Evolutionary conservation across 2,888 invertebrate species (phyloP).

Genomic region (Ferrisia virgata): DNA sequence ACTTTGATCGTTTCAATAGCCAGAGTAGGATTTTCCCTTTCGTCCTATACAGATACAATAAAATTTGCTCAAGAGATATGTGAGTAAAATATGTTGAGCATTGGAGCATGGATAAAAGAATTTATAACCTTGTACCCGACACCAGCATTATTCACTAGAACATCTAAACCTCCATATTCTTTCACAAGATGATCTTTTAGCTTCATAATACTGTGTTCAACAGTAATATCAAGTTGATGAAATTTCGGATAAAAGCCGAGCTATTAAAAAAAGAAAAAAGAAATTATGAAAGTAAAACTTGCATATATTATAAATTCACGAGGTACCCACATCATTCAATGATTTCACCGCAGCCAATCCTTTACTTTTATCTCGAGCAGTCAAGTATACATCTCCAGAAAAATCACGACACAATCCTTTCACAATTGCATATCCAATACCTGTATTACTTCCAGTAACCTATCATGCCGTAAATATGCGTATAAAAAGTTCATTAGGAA

Average conservation of each 20-base stretch:
- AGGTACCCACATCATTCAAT: conserved; percentile 60
- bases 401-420: conserved; percentile 65
- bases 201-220: conserved; percentile 59
- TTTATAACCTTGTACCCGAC: conserved; percentile 67
- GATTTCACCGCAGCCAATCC: conserved; percentile 62
- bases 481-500: too few relatives aligned
- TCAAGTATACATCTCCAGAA: conserved; percentile 68
- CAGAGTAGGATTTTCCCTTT: neutral
- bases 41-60: too few relatives aligned
- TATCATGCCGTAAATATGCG: too few relatives aligned
- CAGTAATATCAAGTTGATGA: conserved; percentile 68
- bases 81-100: too few relatives aligned
- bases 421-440: conserved; percentile 67
- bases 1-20: conserved; percentile 67
- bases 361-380: conserved; percentile 61
- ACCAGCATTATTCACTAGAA: conserved; percentile 74
- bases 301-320: too few relatives aligned
- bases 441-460: too few relatives aligned
- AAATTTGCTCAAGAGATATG: too few relatives aligned
- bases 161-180: conserved; percentile 66
- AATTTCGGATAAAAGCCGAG: conserved; percentile 53
- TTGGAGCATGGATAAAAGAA: too few relatives aligned
- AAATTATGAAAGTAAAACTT: too few relatives aligned
- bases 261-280: conserved; percentile 51
- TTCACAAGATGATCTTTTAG: conserved; percentile 62